Base-by-base conservation (phyloP, 1,140 invertebrate genomes). In the Euwallacea fornicatus region DNA sequence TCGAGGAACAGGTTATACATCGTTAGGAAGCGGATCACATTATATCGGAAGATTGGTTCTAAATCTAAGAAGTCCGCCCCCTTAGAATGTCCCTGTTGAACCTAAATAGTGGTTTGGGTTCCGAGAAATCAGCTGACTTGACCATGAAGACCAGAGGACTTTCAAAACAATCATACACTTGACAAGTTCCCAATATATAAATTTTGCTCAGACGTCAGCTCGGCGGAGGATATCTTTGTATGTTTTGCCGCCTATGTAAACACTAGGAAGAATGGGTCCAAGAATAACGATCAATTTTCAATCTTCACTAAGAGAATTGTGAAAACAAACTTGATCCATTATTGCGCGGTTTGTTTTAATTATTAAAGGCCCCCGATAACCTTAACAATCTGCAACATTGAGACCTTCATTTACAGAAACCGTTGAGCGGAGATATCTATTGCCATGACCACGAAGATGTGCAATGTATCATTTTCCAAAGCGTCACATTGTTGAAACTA, bases 141-240 rank as follows among this genome's bases (percentile, higher is more conserved):
- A 67, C 66, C 53, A 56, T 67, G 53, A 13, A 6, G 42, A 44
- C 59, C 66, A 59, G 56, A 55, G 66, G 43, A 53, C 46, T 59
- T 56, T 58, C 53, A 67, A 67, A 67, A 67, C 66, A 67, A 67
- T 67, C 66, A 59, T 58, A 67, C 56, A 67, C 66, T 67, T 59
- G 66, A 67, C 66, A 59, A 56, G 53, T 67, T 67, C 66, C 55
- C 66, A 67, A 67, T 67, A 66, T 66, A 66, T 66, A 66, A 66
- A 58, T 66, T 66, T 66, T 44, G 50, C 42, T n/a, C 10, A 33
- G 16, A n/a, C 16, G 16, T 33, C 15, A 33, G 47, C 13, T n/a
- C 3, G 21, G 9, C 62, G 13, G 46, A 60, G 58, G 58, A 41
- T 60, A 42, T 60, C 7, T 60, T 7, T 60, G 8, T 60, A 10